Evolutionary conservation across 2,888 invertebrate species (phyloP), one percentile per base, ranked within the genome.

Genomic region (Eupithecia subfuscata): DNA sequence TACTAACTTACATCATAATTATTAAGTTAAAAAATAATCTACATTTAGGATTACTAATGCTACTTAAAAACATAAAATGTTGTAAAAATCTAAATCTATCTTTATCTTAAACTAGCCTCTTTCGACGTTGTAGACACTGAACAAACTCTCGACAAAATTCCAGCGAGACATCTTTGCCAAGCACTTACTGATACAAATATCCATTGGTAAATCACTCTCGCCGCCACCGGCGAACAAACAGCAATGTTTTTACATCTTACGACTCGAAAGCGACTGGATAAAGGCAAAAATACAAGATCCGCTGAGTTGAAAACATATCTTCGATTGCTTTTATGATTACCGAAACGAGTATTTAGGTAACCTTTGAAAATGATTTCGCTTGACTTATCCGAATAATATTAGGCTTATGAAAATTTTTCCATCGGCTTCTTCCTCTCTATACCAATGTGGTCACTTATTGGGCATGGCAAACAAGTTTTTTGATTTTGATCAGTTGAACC

Each of bases 161-260:
- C 69, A 45, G 52, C 67, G 70, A 60, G 60, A 40, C 72, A 73
- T 77, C 75, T 72, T 68, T 30, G 70, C 77, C 56, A 75, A 77
- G 70, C 78, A 80, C 78, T 78, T 75, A 77, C 69, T 45, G 74
- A 73, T 30, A 78, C 74, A 78, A 78, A 77, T 69, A 79, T 72
- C 74, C 65, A 40, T 69, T 69, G 52, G 70, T 48, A 74, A 77
- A 68, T 22, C 40, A 71, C 71, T 71, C 74, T 76, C 75, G 72
- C 71, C 65, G 56, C 40, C 71, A 63, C 64, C 73, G 43, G 69
- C 65, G 72, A 70, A 56, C 74, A 72, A 65, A 76, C 74, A 72
- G 72, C 64, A 71, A 71, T 77, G 74, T 70, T 71, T 72, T 67
- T 45, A 74, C 74, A 34, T 52, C 70, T 63, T 75, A 70, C 30